Percentiles rank a stretch among this genome's conserved stretches.
These are phyloP conservation scores for Eueremaeus valkanovi DNA, from an alignment of 2,888 invertebrate genomes.

Conservation along the genomic window DNA sequence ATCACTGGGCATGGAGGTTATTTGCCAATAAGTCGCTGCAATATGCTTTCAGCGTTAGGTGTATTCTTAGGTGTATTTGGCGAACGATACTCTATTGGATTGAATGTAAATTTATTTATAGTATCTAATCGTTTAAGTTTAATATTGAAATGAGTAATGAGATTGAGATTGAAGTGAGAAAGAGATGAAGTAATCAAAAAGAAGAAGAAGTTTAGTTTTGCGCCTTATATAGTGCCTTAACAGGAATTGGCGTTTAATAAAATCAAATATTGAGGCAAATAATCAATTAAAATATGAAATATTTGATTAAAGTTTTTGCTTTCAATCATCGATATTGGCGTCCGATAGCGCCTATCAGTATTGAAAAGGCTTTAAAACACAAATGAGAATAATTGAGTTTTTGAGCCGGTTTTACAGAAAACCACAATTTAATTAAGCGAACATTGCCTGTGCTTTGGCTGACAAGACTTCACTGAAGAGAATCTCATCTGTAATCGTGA, in stretches of 20 bases:
- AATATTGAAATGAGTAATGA: slow-evolving; percentile 6
- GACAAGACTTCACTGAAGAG: slow-evolving; percentile 16
- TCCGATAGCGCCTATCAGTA: slow-evolving; percentile 19
- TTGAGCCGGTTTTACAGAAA: background rate
- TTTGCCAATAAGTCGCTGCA: too few species aligned
- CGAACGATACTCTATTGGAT: too few species aligned
- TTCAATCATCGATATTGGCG: slow-evolving; percentile 13
- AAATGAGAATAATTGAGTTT: background rate
- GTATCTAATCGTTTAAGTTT: background rate
- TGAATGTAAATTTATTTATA: too few species aligned
- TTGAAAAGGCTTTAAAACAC: background rate
- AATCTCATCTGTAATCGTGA: slow-evolving; percentile 27
- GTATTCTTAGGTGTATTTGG: too few species aligned
- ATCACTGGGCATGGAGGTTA: too few species aligned
- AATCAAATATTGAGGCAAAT: slow-evolving; percentile 21
- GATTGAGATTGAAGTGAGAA: background rate
- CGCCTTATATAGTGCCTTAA: background rate
- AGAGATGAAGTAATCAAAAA: slow-evolving; percentile 13
- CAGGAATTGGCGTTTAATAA: background rate
- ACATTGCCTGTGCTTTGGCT: background rate
- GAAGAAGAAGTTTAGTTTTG: background rate
- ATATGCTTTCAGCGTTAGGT: too few species aligned
- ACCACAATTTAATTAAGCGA: slow-evolving; percentile 32
- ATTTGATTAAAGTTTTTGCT: background rate
- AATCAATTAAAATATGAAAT: slow-evolving; percentile 4